Percentiles rank a stretch among this genome's conserved stretches.
phyloP scores from a whole-genome alignment of 2,888 invertebrate genomes.

The Parnassius smintheus region DNA sequence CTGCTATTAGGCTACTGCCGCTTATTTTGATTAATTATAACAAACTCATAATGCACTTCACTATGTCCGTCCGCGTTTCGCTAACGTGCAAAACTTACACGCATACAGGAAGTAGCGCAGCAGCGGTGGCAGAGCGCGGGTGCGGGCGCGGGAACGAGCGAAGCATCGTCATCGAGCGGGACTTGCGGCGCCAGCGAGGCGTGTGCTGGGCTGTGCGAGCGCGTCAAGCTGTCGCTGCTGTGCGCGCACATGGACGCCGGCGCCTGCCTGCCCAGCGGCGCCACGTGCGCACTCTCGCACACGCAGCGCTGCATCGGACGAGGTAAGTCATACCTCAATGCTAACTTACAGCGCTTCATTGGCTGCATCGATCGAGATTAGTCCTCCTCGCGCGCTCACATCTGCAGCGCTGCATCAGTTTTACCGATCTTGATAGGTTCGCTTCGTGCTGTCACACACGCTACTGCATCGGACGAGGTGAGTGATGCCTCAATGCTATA shows the following conservation, averaged over 20 bases:
- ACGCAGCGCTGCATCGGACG: slow-evolving; percentile 70
- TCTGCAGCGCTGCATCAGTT: no score
- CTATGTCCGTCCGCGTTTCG: no score
- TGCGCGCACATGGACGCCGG: slow-evolving; percentile 74
- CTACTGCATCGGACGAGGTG: no score
- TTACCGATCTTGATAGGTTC: no score
- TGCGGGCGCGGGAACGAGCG: slow-evolving; percentile 48
- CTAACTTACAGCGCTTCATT: no score
- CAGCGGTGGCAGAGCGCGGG: slow-evolving; percentile 61
- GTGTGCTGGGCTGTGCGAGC: slow-evolving; percentile 51
- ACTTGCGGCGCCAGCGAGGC: slow-evolving; percentile 45
- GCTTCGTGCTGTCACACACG: no score
- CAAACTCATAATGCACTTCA: no score
- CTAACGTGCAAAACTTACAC: background rate
- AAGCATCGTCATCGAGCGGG: slow-evolving; percentile 41
- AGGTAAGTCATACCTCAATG: slow-evolving; percentile 44
- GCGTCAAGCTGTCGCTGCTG: slow-evolving; percentile 61
- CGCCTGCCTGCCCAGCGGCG: slow-evolving; percentile 54
- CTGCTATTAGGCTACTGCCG: no score
- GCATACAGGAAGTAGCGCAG: slow-evolving; percentile 61
- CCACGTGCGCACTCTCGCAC: slow-evolving; percentile 71
- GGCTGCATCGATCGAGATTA: no score
- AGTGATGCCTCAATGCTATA: no score
- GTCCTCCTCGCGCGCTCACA: no score
- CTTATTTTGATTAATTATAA: no score